These are phyloP conservation scores for Vespertilio murinus DNA, from an alignment of 2,797 vertebrate species.

Conservation along the genomic window DNA sequence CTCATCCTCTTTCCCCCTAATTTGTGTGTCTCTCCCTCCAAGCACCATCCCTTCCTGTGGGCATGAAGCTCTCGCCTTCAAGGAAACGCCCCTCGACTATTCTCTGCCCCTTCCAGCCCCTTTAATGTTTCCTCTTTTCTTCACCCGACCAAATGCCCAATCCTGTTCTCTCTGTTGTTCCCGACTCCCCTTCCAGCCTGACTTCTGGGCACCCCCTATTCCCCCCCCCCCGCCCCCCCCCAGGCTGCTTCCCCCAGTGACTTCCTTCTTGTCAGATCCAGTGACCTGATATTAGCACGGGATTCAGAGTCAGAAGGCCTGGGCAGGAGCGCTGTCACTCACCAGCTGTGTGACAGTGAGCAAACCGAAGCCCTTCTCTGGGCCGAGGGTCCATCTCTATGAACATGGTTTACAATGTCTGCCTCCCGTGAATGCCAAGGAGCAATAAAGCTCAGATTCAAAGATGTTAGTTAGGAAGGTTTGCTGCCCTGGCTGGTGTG, in stretches of 20 bases:
- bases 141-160: neutral
- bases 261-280: conserved; percentile 63
- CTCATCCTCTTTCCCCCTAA: neutral
- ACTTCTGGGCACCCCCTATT: neutral
- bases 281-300: conserved; percentile 61
- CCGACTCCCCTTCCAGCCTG: neutral
- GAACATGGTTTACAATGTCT: neutral
- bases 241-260: neutral
- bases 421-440: neutral
- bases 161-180: neutral
- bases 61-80: neutral
- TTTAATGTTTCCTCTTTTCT: neutral
- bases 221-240: too few species aligned
- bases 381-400: neutral
- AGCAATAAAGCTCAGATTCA: neutral
- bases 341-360: conserved; percentile 18
- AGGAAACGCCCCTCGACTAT: neutral
- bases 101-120: neutral
- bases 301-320: conserved; percentile 71
- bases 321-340: conserved; percentile 34
- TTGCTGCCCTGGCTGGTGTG: too few species aligned
- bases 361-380: conserved; percentile 27
- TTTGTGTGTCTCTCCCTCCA: neutral
- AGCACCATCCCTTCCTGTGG: neutral
- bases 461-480: neutral